phyloP scores from a whole-genome alignment of 1,140 invertebrate genomes.

The Pseudomyrmex sp. region DNA sequence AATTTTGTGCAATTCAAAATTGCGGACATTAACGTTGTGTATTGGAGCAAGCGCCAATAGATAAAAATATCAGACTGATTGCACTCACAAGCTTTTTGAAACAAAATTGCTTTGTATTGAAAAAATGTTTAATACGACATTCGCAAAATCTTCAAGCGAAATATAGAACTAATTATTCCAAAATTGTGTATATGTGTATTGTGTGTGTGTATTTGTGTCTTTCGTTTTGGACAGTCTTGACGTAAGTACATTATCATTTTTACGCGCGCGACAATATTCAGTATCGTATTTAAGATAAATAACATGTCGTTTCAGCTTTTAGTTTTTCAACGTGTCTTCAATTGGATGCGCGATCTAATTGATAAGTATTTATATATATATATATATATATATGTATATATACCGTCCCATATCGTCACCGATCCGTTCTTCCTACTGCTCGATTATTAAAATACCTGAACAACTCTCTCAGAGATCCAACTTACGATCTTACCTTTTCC shows the following conservation, averaged over 20 bases:
- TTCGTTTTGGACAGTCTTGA: no score
- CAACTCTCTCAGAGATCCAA: not conserved
- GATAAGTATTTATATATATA: no score
- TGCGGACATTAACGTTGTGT: conserved; percentile 31
- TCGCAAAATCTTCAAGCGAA: conserved; percentile 80
- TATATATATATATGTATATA: no score
- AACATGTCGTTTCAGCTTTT: no score
- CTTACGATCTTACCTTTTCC: not conserved
- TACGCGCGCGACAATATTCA: no score
- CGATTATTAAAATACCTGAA: not conserved
- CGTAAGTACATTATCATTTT: no score
- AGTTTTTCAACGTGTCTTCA: no score
- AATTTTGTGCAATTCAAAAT: no score
- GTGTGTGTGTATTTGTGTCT: no score
- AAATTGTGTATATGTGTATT: conserved; percentile 78
- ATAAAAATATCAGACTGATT: conserved; percentile 84
- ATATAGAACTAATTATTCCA: conserved; percentile 85
- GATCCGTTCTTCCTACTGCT: not conserved
- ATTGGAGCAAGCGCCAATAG: conserved; percentile 75
- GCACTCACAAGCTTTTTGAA: conserved; percentile 84
- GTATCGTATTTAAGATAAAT: no score
- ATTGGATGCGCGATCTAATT: no score
- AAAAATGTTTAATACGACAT: conserved; percentile 86
- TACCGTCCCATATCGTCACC: no score
- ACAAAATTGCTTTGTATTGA: conserved; percentile 89